Conservation (phyloP, 2,113 vertebrate species). For the Ciconia stormi region DNA sequence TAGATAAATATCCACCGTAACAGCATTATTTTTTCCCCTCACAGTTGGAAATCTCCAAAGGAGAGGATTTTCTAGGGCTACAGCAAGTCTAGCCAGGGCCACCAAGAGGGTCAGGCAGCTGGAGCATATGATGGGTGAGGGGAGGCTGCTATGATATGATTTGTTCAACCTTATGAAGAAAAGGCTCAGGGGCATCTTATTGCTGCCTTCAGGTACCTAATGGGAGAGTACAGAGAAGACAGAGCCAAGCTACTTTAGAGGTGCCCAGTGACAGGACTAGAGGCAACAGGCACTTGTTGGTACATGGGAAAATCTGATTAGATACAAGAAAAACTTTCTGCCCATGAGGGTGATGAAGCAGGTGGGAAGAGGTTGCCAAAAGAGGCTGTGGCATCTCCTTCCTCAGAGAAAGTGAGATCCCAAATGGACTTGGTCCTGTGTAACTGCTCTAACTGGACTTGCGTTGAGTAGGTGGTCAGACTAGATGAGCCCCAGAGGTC, state of each 20-base stretch:
- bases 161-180: neutral
- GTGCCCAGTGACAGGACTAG: neutral
- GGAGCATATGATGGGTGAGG: neutral
- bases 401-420: neutral
- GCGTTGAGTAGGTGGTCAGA: neutral
- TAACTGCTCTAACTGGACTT: too few species aligned
- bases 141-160: neutral
- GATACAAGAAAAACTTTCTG: neutral
- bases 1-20: neutral
- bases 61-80: neutral
- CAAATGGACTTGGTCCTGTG: too few species aligned
- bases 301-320: neutral
- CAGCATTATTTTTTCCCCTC: neutral
- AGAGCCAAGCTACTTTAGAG: neutral
- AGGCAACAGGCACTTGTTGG: rapidly evolving
- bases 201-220: neutral
- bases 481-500: neutral
- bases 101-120: neutral
- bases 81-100: neutral
- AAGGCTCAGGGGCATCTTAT: neutral
- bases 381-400: neutral
- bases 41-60: neutral
- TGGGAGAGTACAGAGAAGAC: neutral
- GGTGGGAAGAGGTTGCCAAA: neutral
- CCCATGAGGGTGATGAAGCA: neutral